Evolutionary conservation across 2,113 vertebrate genomes (phyloP), one percentile per base, ranked within the genome.

Genomic region (Hymenochirus boettgeri): DNA sequence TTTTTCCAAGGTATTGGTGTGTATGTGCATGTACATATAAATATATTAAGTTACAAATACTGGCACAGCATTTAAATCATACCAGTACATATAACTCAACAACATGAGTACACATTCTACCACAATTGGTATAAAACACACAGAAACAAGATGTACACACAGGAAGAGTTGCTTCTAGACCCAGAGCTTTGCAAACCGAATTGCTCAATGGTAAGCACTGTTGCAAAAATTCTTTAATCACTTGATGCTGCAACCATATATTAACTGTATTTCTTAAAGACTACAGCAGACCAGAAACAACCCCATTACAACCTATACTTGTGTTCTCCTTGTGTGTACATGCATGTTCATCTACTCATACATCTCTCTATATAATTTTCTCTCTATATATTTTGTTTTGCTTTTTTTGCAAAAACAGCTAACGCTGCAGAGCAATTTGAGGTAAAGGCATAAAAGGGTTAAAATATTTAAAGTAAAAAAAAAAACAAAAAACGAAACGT

Each of bases 361-460:
- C 65, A 11, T n/a, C 39, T 42, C 72, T 73, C 78, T 70, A 72
- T 74, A n/a, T 70, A 35, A 1, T 57, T 45, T 27, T 42, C 45
- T 52, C 35, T 19, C 46, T 54, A 3, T 48, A 9, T 25, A 56
- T 70, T 71, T 58, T 71, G 29, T 60, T 70, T 72, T 73, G 73
- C 71, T 61, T 70, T 75, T 80, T 80, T 89, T 86, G 86, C 82
- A 80, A 83, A 77, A 85, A 79, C 80, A 73, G 85, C 81, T 91
- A 93, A 88, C 91, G 91, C 92, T 91, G 91, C 91, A 85, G 83
- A 92, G 87, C 89, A 88, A 88, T 78, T 87, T 90, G 89, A 89
- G 84, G 88, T 87, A 86, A 88, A 87, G 88, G 84, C 86, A 82
- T 82, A 83, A 83, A 76, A 83, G 86, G 83, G 78, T 83, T 82